These are phyloP conservation scores for Numida meleagris DNA, from an alignment of 2,113 vertebrate species.

Conservation along the genomic window DNA sequence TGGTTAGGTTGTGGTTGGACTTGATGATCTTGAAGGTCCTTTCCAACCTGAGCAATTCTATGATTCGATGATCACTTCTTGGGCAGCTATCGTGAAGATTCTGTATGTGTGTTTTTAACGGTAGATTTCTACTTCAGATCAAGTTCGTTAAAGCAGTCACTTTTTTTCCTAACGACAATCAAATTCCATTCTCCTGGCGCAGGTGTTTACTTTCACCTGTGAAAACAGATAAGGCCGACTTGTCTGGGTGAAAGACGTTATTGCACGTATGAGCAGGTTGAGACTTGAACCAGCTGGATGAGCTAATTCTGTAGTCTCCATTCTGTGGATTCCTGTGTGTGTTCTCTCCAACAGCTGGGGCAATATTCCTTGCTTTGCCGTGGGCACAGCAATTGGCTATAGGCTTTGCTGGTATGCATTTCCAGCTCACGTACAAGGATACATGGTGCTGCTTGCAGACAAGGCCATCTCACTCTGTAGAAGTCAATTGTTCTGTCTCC, in stretches of 20 bases:
- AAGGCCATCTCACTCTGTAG: neutral
- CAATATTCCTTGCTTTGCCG: neutral
- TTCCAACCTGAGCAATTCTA: too few species aligned
- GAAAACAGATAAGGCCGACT: neutral
- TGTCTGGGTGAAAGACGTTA: neutral
- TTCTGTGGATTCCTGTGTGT: neutral
- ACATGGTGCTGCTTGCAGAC: neutral
- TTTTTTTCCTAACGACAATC: neutral
- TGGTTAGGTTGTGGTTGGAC: too few species aligned
- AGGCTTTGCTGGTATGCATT: accelerated
- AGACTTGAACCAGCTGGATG: neutral
- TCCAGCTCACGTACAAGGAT: neutral
- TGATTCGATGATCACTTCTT: accelerated
- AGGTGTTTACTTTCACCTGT: neutral
- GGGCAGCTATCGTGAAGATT: accelerated
- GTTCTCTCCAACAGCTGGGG: neutral
- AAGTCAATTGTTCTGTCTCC: neutral
- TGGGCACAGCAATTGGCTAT: neutral
- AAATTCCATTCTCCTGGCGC: neutral
- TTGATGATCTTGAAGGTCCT: too few species aligned
- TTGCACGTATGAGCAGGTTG: neutral
- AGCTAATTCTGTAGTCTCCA: neutral
- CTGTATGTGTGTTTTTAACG: neutral
- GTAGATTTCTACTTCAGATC: neutral
- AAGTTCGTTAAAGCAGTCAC: neutral